phyloP scores from a whole-genome alignment of 2,797 vertebrate species.

The Nasua narica region DNA sequence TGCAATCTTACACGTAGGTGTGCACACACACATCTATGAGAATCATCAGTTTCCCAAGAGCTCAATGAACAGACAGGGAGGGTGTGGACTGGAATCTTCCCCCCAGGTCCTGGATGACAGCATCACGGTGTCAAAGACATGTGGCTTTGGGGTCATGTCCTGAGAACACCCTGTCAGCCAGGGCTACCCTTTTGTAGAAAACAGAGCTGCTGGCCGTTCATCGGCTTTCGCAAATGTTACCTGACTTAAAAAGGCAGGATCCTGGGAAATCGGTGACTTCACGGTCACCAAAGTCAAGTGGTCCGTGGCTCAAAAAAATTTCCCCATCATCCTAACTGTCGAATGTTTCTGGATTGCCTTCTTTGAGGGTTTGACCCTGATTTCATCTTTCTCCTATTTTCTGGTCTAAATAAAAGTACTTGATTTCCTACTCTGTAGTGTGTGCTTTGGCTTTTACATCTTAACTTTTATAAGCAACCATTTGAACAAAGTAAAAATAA shows the following conservation, averaged over 20 bases:
- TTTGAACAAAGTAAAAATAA: conserved; percentile 41
- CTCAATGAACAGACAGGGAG: background rate
- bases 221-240: conserved; percentile 3
- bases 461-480: background rate
- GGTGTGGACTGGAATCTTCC: background rate
- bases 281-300: conserved; percentile 7
- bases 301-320: background rate
- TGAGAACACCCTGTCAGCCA: conserved; percentile 50
- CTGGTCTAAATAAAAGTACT: conserved; percentile 6
- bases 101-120: background rate
- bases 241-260: conserved; percentile 13
- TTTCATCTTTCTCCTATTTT: conserved; percentile 40
- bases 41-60: conserved; percentile 28
- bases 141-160: conserved; percentile 17
- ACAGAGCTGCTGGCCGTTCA: conserved; percentile 39
- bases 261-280: background rate
- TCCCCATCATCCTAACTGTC: background rate
- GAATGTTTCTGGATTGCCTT: background rate
- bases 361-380: background rate
- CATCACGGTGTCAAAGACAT: background rate
- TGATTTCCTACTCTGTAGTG: conserved; percentile 6
- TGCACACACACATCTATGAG: background rate
- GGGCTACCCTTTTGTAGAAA: conserved; percentile 40
- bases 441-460: conserved; percentile 23
- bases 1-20: background rate